These are phyloP conservation scores for Hippocampus kuda DNA, from an alignment of 2,797 vertebrate species.

Conservation along the genomic window DNA sequence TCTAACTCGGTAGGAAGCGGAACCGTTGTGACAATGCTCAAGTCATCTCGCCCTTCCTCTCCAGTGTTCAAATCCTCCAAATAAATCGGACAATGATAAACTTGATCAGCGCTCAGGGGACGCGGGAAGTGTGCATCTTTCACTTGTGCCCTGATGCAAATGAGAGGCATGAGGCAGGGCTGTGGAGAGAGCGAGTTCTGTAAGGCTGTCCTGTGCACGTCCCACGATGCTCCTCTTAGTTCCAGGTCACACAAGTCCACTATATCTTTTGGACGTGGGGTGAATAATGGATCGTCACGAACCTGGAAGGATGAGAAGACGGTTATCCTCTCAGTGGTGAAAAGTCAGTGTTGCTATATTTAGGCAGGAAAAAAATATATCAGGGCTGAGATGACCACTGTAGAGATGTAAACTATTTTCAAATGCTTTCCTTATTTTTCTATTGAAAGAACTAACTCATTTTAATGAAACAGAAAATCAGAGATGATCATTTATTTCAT, in stretches of 20 bases:
- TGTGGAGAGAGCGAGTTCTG: slow-evolving; percentile 49
- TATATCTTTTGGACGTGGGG: slow-evolving; percentile 24
- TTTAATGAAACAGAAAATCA: too few species aligned
- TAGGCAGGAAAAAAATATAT: neutral
- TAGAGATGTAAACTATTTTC: too few species aligned
- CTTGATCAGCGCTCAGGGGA: neutral
- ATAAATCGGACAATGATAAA: slow-evolving; percentile 73
- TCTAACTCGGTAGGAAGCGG: slow-evolving; percentile 49
- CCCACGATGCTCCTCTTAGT: slow-evolving; percentile 71
- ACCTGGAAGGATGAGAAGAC: slow-evolving; percentile 48
- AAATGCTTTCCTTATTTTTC: too few species aligned
- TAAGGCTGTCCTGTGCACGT: slow-evolving; percentile 47
- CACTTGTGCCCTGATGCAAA: slow-evolving; percentile 53
- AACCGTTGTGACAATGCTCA: slow-evolving; percentile 45
- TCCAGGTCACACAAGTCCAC: slow-evolving; percentile 70
- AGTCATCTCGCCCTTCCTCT: slow-evolving; percentile 37
- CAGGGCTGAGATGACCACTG: neutral
- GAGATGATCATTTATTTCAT: too few species aligned
- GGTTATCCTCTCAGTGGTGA: neutral
- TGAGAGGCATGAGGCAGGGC: slow-evolving; percentile 57
- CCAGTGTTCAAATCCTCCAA: slow-evolving; percentile 29
- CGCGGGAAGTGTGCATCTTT: slow-evolving; percentile 19
- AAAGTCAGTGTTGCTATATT: neutral
- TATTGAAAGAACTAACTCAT: too few species aligned
- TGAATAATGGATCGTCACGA: slow-evolving; percentile 13